Conservation (phyloP, 2,797 vertebrate genomes). For the Sylvia borin region DNA sequence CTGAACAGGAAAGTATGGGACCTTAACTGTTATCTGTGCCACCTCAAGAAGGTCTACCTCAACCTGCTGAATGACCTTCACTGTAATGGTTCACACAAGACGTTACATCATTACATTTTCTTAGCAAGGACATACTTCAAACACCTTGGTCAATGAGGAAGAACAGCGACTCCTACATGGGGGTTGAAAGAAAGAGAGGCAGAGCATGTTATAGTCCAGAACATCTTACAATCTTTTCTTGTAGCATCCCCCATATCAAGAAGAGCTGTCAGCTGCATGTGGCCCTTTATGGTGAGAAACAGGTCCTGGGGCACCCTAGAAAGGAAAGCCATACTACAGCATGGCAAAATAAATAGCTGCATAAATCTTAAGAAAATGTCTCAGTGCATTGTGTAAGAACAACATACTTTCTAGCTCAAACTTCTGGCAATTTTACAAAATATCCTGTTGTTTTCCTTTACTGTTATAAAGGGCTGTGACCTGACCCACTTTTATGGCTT, state of each 20-base stretch:
- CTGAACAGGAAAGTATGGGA: conserved; percentile 15
- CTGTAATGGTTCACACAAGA: conserved; percentile 65
- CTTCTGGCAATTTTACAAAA: conserved; percentile 34
- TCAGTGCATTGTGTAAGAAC: conserved; percentile 58
- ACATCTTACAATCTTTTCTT: conserved; percentile 71
- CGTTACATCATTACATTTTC: conserved; percentile 66
- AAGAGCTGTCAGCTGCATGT: conserved; percentile 70
- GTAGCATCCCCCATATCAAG: conserved; percentile 68
- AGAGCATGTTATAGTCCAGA: conserved; percentile 69
- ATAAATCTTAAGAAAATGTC: conserved; percentile 69
- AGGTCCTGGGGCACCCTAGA: conserved; percentile 70
- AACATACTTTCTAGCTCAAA: conserved; percentile 44
- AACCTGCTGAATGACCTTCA: conserved; percentile 59
- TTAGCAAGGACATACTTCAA: conserved; percentile 70
- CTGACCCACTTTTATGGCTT: conserved; percentile 13
- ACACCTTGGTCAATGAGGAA: conserved; percentile 66
- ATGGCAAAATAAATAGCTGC: conserved; percentile 70
- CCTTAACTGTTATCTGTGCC: conserved; percentile 30
- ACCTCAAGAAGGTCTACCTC: conserved; percentile 52
- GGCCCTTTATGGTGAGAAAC: conserved; percentile 69
- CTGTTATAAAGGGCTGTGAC: not conserved
- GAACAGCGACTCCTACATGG: conserved; percentile 66
- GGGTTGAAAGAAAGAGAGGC: conserved; percentile 71
- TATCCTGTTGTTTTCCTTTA: not conserved
- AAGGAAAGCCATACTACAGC: conserved; percentile 73